A percentile compares a stretch with the other conserved stretches of the same genome.
phyloP scores from a whole-genome alignment of 2,888 invertebrate species.

The Pandemis cinnamomeana region DNA sequence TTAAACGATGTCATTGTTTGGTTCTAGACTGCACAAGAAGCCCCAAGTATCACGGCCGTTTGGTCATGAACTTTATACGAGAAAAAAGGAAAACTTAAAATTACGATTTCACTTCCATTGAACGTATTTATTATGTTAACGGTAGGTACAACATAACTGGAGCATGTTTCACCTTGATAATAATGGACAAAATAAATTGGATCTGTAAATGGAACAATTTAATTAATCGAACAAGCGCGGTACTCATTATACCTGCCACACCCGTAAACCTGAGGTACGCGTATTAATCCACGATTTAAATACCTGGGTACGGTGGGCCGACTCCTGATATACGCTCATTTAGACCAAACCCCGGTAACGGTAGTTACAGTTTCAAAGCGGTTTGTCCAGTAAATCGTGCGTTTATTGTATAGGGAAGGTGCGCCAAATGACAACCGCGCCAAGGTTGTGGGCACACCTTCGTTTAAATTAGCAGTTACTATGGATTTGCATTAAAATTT shows the following conservation, averaged over 20 bases:
- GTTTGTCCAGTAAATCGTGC: conserved; percentile 22
- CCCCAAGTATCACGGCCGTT: too few relatives aligned
- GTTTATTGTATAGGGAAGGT: conserved; percentile 36
- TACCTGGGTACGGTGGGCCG: conserved; percentile 26
- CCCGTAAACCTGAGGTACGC: conserved; percentile 60
- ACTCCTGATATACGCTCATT: conserved; percentile 17
- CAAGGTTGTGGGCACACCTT: conserved; percentile 33
- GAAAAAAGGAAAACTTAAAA: too few relatives aligned
- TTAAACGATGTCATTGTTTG: too few relatives aligned
- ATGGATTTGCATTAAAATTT: conserved; percentile 3
- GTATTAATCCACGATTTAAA: conserved; percentile 52
- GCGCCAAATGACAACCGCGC: conserved; percentile 34
- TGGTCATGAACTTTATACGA: too few relatives aligned
- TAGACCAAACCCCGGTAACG: conserved; percentile 1
- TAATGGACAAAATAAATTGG: conserved; percentile 36
- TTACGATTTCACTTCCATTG: background rate
- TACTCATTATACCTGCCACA: conserved; percentile 53
- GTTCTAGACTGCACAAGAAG: too few relatives aligned
- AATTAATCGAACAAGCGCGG: conserved; percentile 54
- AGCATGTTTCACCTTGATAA: conserved; percentile 24
- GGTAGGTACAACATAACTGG: background rate
- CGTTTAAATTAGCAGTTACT: conserved; percentile 19
- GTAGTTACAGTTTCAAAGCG: conserved; percentile 21
- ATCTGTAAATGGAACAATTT: conserved; percentile 37
- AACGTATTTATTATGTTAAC: background rate